Conservation (phyloP, 2,888 invertebrate species). For the Argyresthia albistria region DNA sequence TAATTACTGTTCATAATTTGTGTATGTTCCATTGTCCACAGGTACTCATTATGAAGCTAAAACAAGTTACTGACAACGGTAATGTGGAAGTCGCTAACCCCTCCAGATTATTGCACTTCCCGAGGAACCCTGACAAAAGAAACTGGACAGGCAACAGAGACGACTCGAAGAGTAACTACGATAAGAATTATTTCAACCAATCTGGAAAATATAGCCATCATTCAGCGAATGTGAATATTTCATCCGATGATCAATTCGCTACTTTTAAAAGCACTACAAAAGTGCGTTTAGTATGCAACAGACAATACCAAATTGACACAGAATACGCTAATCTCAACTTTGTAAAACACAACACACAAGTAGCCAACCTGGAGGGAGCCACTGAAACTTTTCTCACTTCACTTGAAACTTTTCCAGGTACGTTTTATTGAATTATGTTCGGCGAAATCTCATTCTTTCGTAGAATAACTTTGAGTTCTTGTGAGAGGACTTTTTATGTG, state of each 20-base stretch:
- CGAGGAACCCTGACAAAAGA: constrained; percentile 25
- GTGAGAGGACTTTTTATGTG: neutral
- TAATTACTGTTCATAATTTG: neutral
- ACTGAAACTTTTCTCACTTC: constrained; percentile 20
- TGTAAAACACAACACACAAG: constrained; percentile 20
- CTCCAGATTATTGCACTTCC: constrained; percentile 19
- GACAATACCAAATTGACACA: constrained; percentile 44
- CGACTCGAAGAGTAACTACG: constrained; percentile 13
- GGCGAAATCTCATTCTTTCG: neutral
- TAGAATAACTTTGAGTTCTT: neutral
- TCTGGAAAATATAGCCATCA: neutral
- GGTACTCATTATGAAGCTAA: constrained; percentile 52
- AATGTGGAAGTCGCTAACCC: constrained; percentile 32
- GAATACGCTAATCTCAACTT: constrained; percentile 29
- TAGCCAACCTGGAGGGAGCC: constrained; percentile 27
- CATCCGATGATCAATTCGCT: too few species aligned
- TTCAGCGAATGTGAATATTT: neutral
- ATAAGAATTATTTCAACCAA: neutral
- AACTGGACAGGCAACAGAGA: constrained; percentile 26
- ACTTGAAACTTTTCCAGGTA: constrained; percentile 28
- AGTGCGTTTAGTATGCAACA: constrained; percentile 39
- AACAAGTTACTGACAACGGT: constrained; percentile 42
- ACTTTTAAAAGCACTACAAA: neutral
- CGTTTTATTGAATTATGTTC: constrained; percentile 2
- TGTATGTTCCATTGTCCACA: constrained; percentile 23